Evolutionary conservation across 2,113 vertebrate genomes (phyloP).

Genomic region (Athene cunicularia): DNA sequence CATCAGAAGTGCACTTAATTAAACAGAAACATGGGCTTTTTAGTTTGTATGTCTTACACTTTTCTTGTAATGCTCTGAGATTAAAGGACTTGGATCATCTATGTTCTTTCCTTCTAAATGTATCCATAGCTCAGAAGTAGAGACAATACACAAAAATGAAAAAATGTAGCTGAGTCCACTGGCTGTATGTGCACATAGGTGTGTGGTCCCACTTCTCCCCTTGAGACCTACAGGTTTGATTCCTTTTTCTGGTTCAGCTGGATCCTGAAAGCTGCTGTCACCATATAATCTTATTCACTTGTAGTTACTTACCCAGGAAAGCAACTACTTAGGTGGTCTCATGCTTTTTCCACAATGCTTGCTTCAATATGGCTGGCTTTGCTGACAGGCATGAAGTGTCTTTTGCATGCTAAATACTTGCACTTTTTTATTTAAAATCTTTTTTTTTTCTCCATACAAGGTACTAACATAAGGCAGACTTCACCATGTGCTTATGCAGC

Average conservation of each 20-base stretch:
- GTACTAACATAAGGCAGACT: not conserved
- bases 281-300: conserved; percentile 1
- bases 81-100: not conserved
- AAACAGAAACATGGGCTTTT: not conserved
- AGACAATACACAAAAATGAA: not conserved
- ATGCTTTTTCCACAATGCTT: not conserved
- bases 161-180: not conserved
- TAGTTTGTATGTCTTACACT: not conserved
- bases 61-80: not conserved
- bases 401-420: not conserved
- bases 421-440: not conserved
- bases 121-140: not conserved
- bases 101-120: not conserved
- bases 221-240: not conserved
- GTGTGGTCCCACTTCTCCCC: conserved; percentile 8
- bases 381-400: conserved; percentile 12
- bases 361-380: not conserved
- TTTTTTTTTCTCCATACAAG: not conserved
- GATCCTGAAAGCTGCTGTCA: conserved; percentile 21
- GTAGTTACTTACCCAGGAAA: conserved; percentile 15
- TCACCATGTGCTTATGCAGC: not conserved
- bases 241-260: conserved; percentile 34
- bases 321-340: conserved; percentile 47
- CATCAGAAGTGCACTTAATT: not conserved
- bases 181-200: not conserved